Evolutionary conservation across 2,113 vertebrate genomes (phyloP).

Genomic region (Tamias sibiricus): DNA sequence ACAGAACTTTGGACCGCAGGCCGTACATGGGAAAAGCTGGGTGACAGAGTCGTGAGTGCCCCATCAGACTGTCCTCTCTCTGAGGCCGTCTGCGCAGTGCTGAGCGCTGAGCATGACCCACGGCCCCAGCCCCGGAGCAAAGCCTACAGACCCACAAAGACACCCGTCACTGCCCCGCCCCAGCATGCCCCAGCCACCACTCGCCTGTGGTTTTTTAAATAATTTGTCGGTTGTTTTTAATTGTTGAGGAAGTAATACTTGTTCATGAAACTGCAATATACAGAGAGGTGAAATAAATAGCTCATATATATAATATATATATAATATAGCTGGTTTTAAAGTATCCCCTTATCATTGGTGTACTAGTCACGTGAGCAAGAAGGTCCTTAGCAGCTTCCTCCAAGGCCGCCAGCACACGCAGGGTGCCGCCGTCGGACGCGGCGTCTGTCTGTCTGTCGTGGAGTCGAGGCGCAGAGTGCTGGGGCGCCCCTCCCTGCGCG

Average conservation of each 20-base stretch:
- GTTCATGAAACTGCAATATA: constrained; percentile 94
- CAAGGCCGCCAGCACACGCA: constrained; percentile 88
- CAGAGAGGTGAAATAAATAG: constrained; percentile 95
- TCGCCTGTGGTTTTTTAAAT: constrained; percentile 86
- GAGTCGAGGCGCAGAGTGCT: constrained; percentile 85
- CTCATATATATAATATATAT: constrained; percentile 91
- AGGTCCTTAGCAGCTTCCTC: constrained; percentile 91
- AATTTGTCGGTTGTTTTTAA: constrained; percentile 89
- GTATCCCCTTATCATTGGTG: constrained; percentile 92
- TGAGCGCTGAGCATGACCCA: background rate
- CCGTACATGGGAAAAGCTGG: too few species aligned
- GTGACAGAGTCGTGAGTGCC: too few species aligned
- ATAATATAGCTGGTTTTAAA: constrained; percentile 93
- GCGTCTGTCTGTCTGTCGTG: constrained; percentile 90
- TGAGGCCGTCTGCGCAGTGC: background rate
- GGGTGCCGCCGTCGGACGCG: constrained; percentile 86
- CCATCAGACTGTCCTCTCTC: too few species aligned
- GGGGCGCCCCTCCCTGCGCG: constrained; percentile 84
- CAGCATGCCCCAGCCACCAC: constrained; percentile 52
- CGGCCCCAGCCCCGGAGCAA: background rate
- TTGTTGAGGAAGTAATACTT: constrained; percentile 92
- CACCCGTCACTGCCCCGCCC: background rate
- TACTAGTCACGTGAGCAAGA: constrained; percentile 90
- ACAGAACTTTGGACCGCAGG: too few species aligned
- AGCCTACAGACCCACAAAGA: background rate